Conservation (phyloP, 2,113 vertebrate genomes). For the Antennarius striatus region DNA sequence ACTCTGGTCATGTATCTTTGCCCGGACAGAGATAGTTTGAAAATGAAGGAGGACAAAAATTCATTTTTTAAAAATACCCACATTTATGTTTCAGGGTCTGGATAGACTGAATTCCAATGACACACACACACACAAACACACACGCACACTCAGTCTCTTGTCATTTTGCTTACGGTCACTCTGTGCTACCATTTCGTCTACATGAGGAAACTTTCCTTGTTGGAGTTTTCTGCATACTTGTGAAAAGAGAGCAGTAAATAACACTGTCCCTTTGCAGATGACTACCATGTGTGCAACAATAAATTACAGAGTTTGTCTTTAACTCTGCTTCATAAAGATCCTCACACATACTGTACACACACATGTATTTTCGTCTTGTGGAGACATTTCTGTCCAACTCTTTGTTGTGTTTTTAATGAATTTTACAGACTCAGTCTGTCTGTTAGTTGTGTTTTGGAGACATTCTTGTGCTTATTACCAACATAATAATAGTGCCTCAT, state of each 20-base stretch:
- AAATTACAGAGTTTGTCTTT: slow-evolving; percentile 71
- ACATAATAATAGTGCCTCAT: slow-evolving; percentile 42
- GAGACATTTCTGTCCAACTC: slow-evolving; percentile 62
- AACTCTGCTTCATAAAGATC: slow-evolving; percentile 71
- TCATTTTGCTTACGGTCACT: slow-evolving; percentile 24
- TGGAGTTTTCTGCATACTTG: slow-evolving; percentile 69
- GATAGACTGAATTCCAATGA: neutral
- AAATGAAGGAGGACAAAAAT: too few species aligned
- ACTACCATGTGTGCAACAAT: slow-evolving; percentile 75
- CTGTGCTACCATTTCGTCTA: slow-evolving; percentile 49
- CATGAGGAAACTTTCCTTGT: slow-evolving; percentile 61
- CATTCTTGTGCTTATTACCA: slow-evolving; percentile 54
- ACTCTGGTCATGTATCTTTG: too few species aligned
- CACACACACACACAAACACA: neutral
- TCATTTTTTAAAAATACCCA: too few species aligned
- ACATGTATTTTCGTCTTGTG: slow-evolving; percentile 54
- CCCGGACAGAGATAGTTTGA: too few species aligned
- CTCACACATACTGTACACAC: slow-evolving; percentile 58
- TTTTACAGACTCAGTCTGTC: slow-evolving; percentile 71
- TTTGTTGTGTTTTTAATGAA: slow-evolving; percentile 76
- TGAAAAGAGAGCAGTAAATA: slow-evolving; percentile 70
- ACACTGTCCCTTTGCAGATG: slow-evolving; percentile 71
- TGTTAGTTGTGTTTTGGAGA: slow-evolving; percentile 70
- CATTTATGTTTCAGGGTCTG: too few species aligned
- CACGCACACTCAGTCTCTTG: slow-evolving; percentile 37